Percentiles rank a stretch among this genome's conserved stretches.
These are phyloP conservation scores for Ectropis grisescens DNA, from an alignment of 1,140 invertebrate species.

Conservation along the genomic window DNA sequence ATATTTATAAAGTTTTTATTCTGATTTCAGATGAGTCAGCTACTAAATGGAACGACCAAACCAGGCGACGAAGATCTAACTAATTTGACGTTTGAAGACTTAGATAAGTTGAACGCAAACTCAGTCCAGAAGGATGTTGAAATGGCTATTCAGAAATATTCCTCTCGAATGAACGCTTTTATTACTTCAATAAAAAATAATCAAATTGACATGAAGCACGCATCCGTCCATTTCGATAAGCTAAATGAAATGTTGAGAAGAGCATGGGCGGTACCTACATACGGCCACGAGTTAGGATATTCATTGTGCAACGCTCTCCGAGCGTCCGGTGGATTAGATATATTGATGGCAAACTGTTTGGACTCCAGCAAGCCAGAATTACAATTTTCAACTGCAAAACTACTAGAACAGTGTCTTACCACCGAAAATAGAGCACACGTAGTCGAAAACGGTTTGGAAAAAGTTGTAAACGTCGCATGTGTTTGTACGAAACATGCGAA, in stretches of 20 bases:
- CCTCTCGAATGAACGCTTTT: constrained; percentile 77
- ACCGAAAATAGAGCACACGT: constrained; percentile 96
- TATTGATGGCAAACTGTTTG: constrained; percentile 87
- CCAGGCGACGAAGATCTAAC: constrained; percentile 75
- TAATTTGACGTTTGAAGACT: constrained; percentile 81
- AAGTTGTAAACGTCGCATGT: constrained; percentile 90
- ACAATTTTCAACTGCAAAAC: constrained; percentile 86
- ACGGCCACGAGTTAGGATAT: constrained; percentile 89
- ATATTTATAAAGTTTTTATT: no score
- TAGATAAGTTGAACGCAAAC: constrained; percentile 79
- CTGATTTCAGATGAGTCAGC: constrained; percentile 72
- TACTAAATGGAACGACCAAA: constrained; percentile 74
- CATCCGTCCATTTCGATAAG: constrained; percentile 76
- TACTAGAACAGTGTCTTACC: constrained; percentile 95
- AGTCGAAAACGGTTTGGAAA: constrained; percentile 93
- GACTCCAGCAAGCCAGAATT: constrained; percentile 77
- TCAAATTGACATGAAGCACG: constrained; percentile 70
- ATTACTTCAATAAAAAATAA: constrained; percentile 74
- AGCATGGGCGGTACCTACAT: constrained; percentile 94
- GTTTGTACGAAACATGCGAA: constrained; percentile 84
- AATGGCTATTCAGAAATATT: constrained; percentile 85
- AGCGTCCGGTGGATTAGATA: constrained; percentile 88
- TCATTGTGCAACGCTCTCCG: constrained; percentile 92
- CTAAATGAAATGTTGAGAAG: constrained; percentile 85
- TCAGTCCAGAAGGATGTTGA: constrained; percentile 86